These are phyloP conservation scores for Pongo pygmaeus DNA, from an alignment of 2,113 vertebrate genomes.

Conservation along the genomic window DNA sequence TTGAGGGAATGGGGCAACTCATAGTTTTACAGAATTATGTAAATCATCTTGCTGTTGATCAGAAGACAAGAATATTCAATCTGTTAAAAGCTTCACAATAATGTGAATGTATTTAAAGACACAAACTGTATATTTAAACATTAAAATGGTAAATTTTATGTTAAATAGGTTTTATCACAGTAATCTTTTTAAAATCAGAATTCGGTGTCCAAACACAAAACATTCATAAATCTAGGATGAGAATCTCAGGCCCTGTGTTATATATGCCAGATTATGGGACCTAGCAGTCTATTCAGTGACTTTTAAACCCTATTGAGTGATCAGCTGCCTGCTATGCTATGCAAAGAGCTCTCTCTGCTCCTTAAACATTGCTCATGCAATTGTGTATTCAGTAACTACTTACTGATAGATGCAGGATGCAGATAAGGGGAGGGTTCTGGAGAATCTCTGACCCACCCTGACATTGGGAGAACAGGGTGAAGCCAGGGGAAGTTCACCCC, in stretches of 20 bases:
- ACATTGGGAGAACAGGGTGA: too few relatives aligned
- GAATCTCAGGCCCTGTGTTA: background rate
- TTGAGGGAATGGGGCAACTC: background rate
- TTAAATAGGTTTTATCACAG: background rate
- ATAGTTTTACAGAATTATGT: background rate
- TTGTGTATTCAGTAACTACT: background rate
- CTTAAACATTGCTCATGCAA: background rate
- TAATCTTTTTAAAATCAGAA: background rate
- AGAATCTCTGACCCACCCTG: too few relatives aligned
- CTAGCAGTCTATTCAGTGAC: background rate
- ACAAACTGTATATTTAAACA: background rate
- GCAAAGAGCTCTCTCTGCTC: background rate
- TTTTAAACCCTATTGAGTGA: background rate
- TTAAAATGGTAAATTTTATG: background rate
- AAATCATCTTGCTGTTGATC: background rate
- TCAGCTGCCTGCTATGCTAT: background rate
- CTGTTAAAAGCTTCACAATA: background rate
- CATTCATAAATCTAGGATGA: background rate
- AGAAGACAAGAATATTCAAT: background rate
- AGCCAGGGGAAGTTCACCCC: too few relatives aligned
- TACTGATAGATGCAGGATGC: background rate
- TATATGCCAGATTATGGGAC: background rate
- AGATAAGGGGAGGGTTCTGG: too few relatives aligned
- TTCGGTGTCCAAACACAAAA: background rate
- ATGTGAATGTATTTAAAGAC: background rate